Evolutionary conservation across 2,888 invertebrate species (phyloP), one percentile per base, ranked within the genome.

Genomic region (Podotricha telesiphe): DNA sequence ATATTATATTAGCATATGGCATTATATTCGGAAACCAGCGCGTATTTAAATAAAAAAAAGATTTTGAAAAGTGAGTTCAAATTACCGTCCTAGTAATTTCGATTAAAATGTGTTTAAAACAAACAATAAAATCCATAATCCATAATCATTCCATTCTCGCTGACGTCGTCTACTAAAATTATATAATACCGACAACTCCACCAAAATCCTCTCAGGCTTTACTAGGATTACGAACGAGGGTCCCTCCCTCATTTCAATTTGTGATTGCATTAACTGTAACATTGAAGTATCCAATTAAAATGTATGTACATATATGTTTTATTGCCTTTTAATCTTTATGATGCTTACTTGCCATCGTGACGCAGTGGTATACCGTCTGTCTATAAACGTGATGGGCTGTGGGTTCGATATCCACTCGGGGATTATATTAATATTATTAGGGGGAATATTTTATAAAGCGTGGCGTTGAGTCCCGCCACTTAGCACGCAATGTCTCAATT

Each of bases 281-380:
- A 59, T 45, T 34, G 53, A 34, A 55, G 17, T 55, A n/a, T 34
- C 53, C 53, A 55, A 55, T 55, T 55, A 55, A 55, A 55, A 47
- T 17, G 11, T 55, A 17, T 34, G 17, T n/a, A 34, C 34, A 34
- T 17, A 17, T 10, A 34, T 8, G 17, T 34, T 55, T 55, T 55
- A 55, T 55, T 34, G n/a, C 34, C 11, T 34, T 53, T 53, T 34
- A 34, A 53, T 34, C 28, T 53, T 53, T n/a, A 53, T 28, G 3
- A 17, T 11, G 20, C n/a, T 28, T 53, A 28, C 53, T n/a, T 28
- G 28, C 28, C 6, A 28, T 28, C 28, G 8, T 37, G 8, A 8
- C 10, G 37, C 37, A 37, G 37, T 8, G 37, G 37, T 10, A 37
- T 4, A 28, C 3, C 5, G 37, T 7, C 8, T 10, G 37, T 7